Base-by-base conservation (phyloP, 2,113 vertebrate species). In the Chloroceryle aenea region DNA sequence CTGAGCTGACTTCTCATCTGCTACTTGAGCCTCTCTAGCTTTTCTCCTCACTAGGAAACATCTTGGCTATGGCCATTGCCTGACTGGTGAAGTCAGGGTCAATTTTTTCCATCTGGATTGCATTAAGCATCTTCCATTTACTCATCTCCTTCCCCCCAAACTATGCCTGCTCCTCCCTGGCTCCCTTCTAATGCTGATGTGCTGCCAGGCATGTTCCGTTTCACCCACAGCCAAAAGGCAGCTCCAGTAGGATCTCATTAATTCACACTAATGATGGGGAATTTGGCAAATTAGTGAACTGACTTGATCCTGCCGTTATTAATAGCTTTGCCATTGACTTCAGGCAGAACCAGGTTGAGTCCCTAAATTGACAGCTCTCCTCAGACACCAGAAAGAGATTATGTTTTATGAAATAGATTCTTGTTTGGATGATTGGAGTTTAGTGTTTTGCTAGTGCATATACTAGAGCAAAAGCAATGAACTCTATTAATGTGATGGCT, bases 281-380 rank as follows among this genome's bases (percentile, higher is more conserved):
- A 96, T 96, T 94, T 97, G 96, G 95, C 96, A 96, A 97, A 97
- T 97, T 97, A 96, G 95, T 94, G 95, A 94, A 92, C 64, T 89
- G 92, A 95, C 93, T 97, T 94, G 95, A 96, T 96, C 92, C 80
- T 90, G 80, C 61, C 88, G 52, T 93, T 96, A 96, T 94, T 96
- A 96, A 96, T 96, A 82, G 95, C 80, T 89, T 79, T 76, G 66
- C 73, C 83, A 48, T 81, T 93, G 95, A 94, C 95, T 96, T 76
- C 66, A 69, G 87, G 87, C 91, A 85, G 88, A 87, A 45, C 20
- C 25, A 87, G 53, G 16, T 1, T 55, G 96, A 93, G 80, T 22
- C 61, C 34, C 58, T 85, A 77, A 58, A 92, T 45, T 90, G 96
- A 87, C 86, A 43, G 48, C 74, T 88, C 73, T 96, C 64, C 73